Evolutionary conservation across 2,797 vertebrate genomes (phyloP), one percentile per base, ranked within the genome.

Genomic region (Chelon auratus): DNA sequence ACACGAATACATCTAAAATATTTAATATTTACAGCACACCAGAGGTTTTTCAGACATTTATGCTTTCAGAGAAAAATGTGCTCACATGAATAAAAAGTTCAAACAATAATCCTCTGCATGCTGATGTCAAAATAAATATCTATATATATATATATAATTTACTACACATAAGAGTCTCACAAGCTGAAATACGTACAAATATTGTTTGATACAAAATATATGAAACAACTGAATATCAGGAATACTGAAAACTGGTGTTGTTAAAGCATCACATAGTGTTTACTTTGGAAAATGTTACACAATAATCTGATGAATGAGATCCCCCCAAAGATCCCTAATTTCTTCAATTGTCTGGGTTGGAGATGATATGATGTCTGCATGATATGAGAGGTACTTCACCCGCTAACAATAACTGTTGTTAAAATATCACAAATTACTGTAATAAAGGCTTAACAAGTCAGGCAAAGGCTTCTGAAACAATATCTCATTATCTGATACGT

Each of bases 71-170:
- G 68, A 82, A 81, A 92, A 93, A 91, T 94, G 88, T 93, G 92
- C 83, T 94, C 67, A 72, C 87, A 89, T 83, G 62, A 89, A 91
- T 80, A 81, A 91, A 92, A 47, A 90, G 93, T 79, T 89, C 83
- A 76, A 87, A 81, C 86, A 74, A 83, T 90, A 87, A 89, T 74
- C 85, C 65, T 69, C 89, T 91, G 92, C 94, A 96, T 96, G 95
- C 96, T 93, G 87, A 94, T 92, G 67, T 91, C 90, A 93, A 94
- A 96, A 96, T 96, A 95, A 96, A 97, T 95, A 95, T 93, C 77
- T 82, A 73, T 93, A 1, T 26, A 26, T 26, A 26, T 26, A 26
- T 26, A 91, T 92, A 91, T 87, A 94, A 89, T 95, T 94, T 94
- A 95, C 94, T 96, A 93, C 91, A 91, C 87, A 83, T 85, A 77